Base-by-base conservation (phyloP, 2,888 invertebrate species). In the Caenorhabditis sulstoni region DNA sequence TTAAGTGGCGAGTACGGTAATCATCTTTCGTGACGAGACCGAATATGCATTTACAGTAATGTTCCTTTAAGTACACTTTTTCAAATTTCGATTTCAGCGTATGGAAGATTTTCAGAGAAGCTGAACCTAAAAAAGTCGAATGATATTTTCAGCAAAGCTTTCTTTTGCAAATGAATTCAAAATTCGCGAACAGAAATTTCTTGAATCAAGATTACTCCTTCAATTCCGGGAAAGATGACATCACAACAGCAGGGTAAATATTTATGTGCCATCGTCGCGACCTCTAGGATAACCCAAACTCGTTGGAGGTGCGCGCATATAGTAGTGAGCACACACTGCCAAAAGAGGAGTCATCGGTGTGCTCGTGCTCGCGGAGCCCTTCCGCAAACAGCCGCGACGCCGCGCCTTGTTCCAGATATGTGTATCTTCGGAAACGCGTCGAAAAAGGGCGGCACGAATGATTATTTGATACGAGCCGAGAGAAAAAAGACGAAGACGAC, bases 381-480 rank as follows among this genome's bases (percentile, higher is more conserved):
- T 64, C 18, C 14, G 57, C 50, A 71, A 71, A 71, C 50, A 71
- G 9, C 23, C 57, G 29, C 29, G 29, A 3, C 29, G 29, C 4
- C 44, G 35, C 71, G 47, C 71, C 71, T 57, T 57, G 62, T 50
- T 71, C 71, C 71, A 71, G 62, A 71, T 29, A 45, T 45, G 22
- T 62, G 70, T 71, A 64, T 71, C 70, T 57, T 71, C 29, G 29
- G 29, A 29, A 29, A 29, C 3, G 29, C 29, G 29, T 29, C 29
- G 29, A 3, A 7, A 29, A 29, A 5, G 29, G 29, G 29, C 29
- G 29, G 29, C 29, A 7, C 29, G 29, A 29, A n/a, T n/a, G 67
- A 62, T 73, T 53, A 73, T 47, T 64, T 64, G 71, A 71, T 62
- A 55, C 55, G 20, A 23, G 41, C 7, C 29, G 29, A 29, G 29